These are phyloP conservation scores for Petrocephalus schoutedeni DNA, from an alignment of 2,797 vertebrate species.

Conservation along the genomic window DNA sequence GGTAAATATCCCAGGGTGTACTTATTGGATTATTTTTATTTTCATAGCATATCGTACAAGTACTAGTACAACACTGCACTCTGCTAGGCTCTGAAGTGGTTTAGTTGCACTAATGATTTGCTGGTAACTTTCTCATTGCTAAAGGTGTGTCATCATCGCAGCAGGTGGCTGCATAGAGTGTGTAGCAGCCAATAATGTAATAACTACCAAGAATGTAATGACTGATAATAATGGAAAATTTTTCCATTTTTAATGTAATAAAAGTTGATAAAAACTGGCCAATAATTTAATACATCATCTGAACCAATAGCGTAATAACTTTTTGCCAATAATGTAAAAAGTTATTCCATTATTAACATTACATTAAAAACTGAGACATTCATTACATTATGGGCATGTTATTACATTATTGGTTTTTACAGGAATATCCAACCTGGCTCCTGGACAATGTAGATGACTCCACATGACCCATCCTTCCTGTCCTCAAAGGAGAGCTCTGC, in stretches of 20 bases:
- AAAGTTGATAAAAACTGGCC: neutral
- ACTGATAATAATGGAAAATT: neutral
- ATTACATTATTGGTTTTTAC: neutral
- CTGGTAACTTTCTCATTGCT: neutral
- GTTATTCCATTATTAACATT: neutral
- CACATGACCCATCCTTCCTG: constrained; percentile 88
- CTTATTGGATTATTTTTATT: neutral
- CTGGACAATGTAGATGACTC: constrained; percentile 83
- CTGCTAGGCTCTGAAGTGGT: neutral
- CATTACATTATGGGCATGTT: neutral
- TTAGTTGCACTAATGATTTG: neutral
- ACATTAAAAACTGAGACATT: neutral
- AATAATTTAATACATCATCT: neutral
- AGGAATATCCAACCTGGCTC: constrained; percentile 69
- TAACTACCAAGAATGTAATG: neutral
- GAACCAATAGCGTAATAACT: neutral
- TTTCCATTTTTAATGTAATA: neutral
- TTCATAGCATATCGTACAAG: neutral
- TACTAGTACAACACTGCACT: neutral
- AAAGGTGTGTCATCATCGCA: neutral
- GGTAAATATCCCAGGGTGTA: neutral
- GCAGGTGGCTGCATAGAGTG: neutral
- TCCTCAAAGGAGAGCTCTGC: constrained; percentile 90
- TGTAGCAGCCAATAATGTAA: neutral
- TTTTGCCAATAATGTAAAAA: neutral